Evolutionary conservation across 64 coral and sea anemone species (phyloP).

Genomic region (Stylophora pistillata): DNA sequence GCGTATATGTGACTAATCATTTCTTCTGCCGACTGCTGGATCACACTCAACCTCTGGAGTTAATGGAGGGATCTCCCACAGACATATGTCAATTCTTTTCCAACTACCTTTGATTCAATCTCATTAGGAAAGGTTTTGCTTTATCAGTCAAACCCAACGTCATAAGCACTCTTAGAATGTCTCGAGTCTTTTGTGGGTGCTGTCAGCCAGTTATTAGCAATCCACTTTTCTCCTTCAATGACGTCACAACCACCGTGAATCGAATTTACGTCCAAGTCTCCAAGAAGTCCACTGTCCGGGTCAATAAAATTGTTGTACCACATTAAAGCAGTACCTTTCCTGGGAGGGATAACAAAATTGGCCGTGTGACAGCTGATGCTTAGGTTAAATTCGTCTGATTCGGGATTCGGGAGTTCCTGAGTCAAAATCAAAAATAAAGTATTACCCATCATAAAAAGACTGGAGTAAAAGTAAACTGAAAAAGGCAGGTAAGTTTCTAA

Average conservation of each 20-base stretch:
- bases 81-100: neutral
- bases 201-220: slow-evolving; percentile 76
- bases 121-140: neutral
- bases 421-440: neutral
- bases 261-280: slow-evolving; percentile 60
- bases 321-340: slow-evolving; percentile 74
- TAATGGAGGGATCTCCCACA: neutral
- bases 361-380: slow-evolving; percentile 67
- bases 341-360: slow-evolving; percentile 66
- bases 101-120: neutral
- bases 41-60: no score
- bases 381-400: slow-evolving; percentile 47
- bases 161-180: slow-evolving; percentile 73
- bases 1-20: no score
- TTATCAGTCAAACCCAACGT: slow-evolving; percentile 21
- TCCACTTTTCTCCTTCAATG: slow-evolving; percentile 79
- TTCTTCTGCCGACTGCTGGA: no score
- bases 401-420: slow-evolving; percentile 11
- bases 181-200: slow-evolving; percentile 42
- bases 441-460: no score
- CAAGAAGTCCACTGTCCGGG: slow-evolving; percentile 58
- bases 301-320: slow-evolving; percentile 79
- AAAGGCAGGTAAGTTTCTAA: no score
- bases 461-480: no score
- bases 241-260: slow-evolving; percentile 64